Evolutionary conservation across 2,113 vertebrate genomes (phyloP).

Genomic region (Cygnus atratus): DNA sequence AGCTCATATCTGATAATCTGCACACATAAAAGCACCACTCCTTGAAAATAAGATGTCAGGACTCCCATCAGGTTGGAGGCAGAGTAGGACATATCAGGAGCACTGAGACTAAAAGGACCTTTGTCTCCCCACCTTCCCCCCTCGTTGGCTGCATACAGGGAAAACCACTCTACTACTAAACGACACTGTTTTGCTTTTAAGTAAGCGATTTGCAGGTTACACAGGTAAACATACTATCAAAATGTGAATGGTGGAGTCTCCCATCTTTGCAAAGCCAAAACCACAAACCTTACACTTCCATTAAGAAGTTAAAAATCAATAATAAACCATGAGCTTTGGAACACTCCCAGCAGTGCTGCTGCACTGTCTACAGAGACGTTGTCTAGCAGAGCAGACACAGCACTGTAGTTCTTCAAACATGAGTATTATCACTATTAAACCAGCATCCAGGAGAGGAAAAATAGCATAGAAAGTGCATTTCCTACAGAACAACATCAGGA

Average conservation of each 20-base stretch:
- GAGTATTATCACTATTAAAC: background rate
- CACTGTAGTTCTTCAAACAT: background rate
- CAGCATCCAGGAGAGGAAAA: background rate
- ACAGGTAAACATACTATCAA: background rate
- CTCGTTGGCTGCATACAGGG: background rate
- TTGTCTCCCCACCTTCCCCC: background rate
- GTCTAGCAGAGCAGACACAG: background rate
- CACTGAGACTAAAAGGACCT: background rate
- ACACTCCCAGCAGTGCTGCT: background rate
- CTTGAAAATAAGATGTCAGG: background rate
- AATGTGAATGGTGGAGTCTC: background rate
- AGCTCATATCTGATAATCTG: background rate
- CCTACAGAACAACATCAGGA: background rate
- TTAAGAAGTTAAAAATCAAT: background rate
- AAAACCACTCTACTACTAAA: background rate
- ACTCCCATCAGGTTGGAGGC: background rate
- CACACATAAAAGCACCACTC: background rate
- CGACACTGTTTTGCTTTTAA: background rate
- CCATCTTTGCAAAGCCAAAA: background rate
- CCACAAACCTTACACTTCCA: background rate
- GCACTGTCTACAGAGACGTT: background rate
- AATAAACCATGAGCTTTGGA: background rate
- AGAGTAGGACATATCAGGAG: accelerated
- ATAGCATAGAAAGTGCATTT: background rate
- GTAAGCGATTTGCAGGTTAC: background rate